These are phyloP conservation scores for Morelia viridis DNA, from an alignment of 2,797 vertebrate genomes.

Conservation along the genomic window DNA sequence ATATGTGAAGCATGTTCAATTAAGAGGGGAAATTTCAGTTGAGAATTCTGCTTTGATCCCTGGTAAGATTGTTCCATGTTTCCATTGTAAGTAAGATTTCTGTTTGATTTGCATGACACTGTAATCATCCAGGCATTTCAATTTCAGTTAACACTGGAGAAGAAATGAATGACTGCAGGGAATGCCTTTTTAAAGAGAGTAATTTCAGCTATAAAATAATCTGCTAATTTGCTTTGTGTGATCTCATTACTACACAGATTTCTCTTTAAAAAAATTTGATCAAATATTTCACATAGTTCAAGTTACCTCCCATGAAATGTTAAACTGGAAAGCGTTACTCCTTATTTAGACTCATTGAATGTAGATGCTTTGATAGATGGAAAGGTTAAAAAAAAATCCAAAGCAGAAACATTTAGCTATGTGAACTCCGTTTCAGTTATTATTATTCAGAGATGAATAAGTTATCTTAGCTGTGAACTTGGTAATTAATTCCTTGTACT, in stretches of 20 bases:
- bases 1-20: slow-evolving; percentile 44
- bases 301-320: slow-evolving; percentile 31
- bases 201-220: slow-evolving; percentile 32
- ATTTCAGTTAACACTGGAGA: background rate
- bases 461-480: background rate
- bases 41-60: slow-evolving; percentile 44
- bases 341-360: slow-evolving; percentile 31
- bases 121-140: slow-evolving; percentile 33
- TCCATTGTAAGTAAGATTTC: slow-evolving; percentile 38
- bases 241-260: slow-evolving; percentile 22
- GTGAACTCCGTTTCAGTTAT: background rate
- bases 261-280: slow-evolving; percentile 39
- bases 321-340: slow-evolving; percentile 26
- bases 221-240: slow-evolving; percentile 40
- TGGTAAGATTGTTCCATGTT: slow-evolving; percentile 43
- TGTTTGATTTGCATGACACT: slow-evolving; percentile 36
- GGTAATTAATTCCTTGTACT: slow-evolving; percentile 9
- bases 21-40: slow-evolving; percentile 35
- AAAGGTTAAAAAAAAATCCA: slow-evolving; percentile 11
- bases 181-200: slow-evolving; percentile 43
- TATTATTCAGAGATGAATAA: slow-evolving; percentile 5
- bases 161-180: slow-evolving; percentile 9
- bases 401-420: slow-evolving; percentile 4
- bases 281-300: slow-evolving; percentile 24
- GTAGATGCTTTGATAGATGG: slow-evolving; percentile 20